Evolutionary conservation across 92 coral and sea anemone genomes (phyloP).

Genomic region (Chrysogorgia sp.): DNA sequence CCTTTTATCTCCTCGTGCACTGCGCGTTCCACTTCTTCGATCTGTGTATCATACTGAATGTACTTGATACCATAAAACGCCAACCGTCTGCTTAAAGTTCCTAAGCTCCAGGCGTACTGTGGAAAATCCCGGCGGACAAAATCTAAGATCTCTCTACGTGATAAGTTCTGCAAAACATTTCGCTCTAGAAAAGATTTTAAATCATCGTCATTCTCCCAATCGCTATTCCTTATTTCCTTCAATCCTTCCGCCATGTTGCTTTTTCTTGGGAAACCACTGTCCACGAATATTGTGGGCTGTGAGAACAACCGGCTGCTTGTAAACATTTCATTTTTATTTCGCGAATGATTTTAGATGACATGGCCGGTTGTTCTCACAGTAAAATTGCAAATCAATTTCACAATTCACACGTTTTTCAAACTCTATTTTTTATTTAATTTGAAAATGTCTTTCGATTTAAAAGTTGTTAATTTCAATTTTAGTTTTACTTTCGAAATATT

Average conservation of each 20-base stretch:
- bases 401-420: conserved; percentile 14
- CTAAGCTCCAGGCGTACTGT: conserved; percentile 67
- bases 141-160: conserved; percentile 53
- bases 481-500: too few relatives aligned
- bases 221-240: conserved; percentile 46
- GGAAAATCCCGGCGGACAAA: conserved; percentile 66
- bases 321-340: too few relatives aligned
- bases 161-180: conserved; percentile 60
- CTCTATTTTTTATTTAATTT: conserved; percentile 14
- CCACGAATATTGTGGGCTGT: background rate
- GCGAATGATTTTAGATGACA: too few relatives aligned
- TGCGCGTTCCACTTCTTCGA: conserved; percentile 56
- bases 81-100: conserved; percentile 60
- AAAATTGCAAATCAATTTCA: conserved; percentile 35
- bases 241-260: conserved; percentile 5
- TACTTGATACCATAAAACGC: conserved; percentile 59
- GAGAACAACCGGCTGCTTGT: conserved; percentile 20
- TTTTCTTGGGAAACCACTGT: background rate
- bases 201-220: conserved; percentile 61
- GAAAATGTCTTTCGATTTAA: too few relatives aligned
- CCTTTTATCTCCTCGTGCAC: conserved; percentile 63
- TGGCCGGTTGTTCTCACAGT: conserved; percentile 27
- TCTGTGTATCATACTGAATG: conserved; percentile 47
- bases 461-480: too few relatives aligned
- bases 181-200: conserved; percentile 56